Conservation (phyloP, 2,888 invertebrate species). For the Polydrusus pterygomalis region DNA sequence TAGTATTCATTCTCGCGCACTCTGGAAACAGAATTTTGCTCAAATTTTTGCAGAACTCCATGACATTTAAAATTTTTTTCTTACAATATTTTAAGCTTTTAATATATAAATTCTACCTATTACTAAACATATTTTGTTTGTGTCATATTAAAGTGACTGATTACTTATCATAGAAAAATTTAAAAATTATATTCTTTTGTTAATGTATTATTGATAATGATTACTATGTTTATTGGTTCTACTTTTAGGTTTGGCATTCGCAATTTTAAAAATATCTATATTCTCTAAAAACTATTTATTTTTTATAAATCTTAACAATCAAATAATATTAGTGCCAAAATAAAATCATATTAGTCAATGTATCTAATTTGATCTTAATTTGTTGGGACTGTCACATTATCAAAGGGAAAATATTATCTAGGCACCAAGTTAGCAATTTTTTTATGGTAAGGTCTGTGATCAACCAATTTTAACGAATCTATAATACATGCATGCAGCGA, state of each 20-base stretch:
- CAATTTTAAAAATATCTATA: no score
- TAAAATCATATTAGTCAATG: not conserved
- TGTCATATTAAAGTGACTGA: constrained; percentile 23
- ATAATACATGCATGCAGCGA: no score
- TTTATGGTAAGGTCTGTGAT: no score
- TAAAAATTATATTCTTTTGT: not conserved
- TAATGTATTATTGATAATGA: constrained; percentile 6
- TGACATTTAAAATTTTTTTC: constrained; percentile 2
- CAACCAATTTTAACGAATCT: no score
- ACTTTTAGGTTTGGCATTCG: no score
- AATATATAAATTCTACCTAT: not conserved
- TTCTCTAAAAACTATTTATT: not conserved
- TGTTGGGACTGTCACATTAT: no score
- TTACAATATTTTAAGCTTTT: not conserved
- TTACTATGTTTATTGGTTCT: not conserved
- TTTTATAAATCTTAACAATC: not conserved
- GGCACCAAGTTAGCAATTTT: no score
- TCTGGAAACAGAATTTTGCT: constrained; percentile 12
- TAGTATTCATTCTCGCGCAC: not conserved
- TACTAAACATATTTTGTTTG: not conserved
- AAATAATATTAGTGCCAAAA: not conserved
- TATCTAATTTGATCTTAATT: no score
- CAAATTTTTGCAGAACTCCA: constrained; percentile 19
- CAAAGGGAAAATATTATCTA: no score
- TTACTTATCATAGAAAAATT: not conserved